These are phyloP conservation scores for Chromis chromis DNA, from an alignment of 2,797 vertebrate species.

Conservation along the genomic window DNA sequence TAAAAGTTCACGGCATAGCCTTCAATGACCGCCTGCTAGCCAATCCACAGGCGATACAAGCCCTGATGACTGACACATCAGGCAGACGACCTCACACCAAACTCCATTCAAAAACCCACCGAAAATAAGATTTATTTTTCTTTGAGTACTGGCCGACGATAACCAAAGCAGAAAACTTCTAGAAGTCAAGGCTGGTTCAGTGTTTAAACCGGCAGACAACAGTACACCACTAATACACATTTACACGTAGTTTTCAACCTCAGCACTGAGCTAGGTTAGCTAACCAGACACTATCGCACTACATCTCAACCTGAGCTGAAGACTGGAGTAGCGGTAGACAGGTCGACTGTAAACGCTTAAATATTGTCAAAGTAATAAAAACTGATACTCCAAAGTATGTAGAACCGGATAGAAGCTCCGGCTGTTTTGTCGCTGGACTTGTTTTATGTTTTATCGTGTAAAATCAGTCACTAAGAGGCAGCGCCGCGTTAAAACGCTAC, in stretches of 20 bases:
- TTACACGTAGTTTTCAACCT: background rate
- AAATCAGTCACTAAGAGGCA: accelerated
- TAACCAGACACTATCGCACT: background rate
- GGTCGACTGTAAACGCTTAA: background rate
- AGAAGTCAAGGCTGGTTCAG: background rate
- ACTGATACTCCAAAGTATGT: accelerated
- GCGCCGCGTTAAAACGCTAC: background rate
- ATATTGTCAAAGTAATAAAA: background rate
- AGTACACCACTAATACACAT: background rate
- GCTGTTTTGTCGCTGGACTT: too few species aligned
- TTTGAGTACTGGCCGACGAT: background rate
- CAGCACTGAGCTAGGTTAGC: background rate
- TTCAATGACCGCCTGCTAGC: background rate
- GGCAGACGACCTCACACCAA: background rate
- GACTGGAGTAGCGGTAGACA: background rate
- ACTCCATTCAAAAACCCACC: slow-evolving; percentile 7
- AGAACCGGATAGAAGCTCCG: background rate
- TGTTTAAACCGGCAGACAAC: background rate
- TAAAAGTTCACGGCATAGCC: background rate
- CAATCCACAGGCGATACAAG: background rate
- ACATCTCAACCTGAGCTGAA: background rate
- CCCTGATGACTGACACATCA: background rate
- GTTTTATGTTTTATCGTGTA: accelerated
- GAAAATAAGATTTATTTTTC: accelerated
- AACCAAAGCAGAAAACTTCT: too few species aligned